Base-by-base conservation (phyloP, 2,797 vertebrate species). In the Xerus rutilus region DNA sequence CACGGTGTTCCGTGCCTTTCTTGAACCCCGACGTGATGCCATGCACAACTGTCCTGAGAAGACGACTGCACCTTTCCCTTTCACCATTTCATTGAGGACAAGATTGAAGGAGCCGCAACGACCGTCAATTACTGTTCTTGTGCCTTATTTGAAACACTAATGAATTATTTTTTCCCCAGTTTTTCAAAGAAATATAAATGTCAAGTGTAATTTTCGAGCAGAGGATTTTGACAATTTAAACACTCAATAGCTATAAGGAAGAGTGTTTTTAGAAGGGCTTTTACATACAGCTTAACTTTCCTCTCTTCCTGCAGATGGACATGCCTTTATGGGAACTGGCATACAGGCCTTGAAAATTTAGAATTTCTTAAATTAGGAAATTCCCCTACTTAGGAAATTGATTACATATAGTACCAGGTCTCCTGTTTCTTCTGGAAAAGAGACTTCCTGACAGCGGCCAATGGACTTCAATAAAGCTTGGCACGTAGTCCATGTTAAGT, bases 141-240 rank as follows among this genome's bases (percentile, higher is more conserved):
- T 76, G 45, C 64, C 67, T 93, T 93, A 67, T 91, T 89, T 70
- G 74, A 87, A 93, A 86, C 64, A 65, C 20, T 81, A 72, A 77
- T 86, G 92, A 96, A 20, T 25, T 32, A 69, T 85, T 59, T 92
- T 93, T 84, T 69, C 9, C 69, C 47, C 77, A 87, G 18, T 82
- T 92, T 93, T 39, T 49, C 73, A 20, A 90, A 89, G 73, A 93
- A 94, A 90, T 95, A 65, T 59, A 90, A 92, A 77, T 86, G 73
- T 87, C 73, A 54, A 79, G 73, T 77, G 10, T 70, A 88, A 97
- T 91, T 96, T 96, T 87, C 72, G 86, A 93, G 85, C 5, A 21
- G 39, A 64, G 93, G 73, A 86, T 92, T 78, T 74, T 96, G 95
- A 96, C 89, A 67, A 76, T 59, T 88, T 91, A 83, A 95, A 76